Conservation (phyloP, 2,113 vertebrate genomes). For the Dicaeum eximium region DNA sequence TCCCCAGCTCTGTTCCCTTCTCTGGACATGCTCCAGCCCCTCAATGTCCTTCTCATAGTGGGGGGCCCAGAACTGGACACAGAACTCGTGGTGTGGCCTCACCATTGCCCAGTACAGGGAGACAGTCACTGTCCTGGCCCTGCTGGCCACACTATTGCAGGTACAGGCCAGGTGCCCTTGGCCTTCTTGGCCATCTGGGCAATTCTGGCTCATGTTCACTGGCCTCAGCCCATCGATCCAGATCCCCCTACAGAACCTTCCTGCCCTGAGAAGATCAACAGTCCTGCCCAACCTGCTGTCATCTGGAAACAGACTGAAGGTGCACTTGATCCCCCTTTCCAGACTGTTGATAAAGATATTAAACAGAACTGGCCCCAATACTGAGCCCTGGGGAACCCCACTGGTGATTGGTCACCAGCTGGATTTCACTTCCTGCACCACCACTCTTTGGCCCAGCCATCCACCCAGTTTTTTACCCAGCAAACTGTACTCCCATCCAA, state of each 20-base stretch:
- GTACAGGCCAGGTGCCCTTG: no score
- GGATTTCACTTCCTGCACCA: neutral
- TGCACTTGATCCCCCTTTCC: neutral
- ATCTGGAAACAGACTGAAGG: neutral
- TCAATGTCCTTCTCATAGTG: neutral
- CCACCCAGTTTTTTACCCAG: neutral
- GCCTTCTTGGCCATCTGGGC: neutral
- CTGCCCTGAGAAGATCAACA: neutral
- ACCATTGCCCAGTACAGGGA: neutral
- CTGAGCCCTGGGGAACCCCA: neutral
- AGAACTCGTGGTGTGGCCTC: neutral
- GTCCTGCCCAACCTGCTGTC: neutral
- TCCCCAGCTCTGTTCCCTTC: neutral
- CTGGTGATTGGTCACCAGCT: neutral
- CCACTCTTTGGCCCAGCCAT: neutral
- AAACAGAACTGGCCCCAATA: neutral
- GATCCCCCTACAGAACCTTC: neutral
- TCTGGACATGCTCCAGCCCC: neutral
- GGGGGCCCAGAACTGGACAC: neutral
- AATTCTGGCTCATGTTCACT: neutral
- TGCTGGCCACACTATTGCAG: neutral
- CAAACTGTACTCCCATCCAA: neutral
- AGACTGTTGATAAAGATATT: neutral
- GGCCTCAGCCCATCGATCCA: accelerated
- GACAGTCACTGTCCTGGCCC: neutral